These are phyloP conservation scores for Hedychridium roseum DNA, from an alignment of 2,888 invertebrate species.

Conservation along the genomic window DNA sequence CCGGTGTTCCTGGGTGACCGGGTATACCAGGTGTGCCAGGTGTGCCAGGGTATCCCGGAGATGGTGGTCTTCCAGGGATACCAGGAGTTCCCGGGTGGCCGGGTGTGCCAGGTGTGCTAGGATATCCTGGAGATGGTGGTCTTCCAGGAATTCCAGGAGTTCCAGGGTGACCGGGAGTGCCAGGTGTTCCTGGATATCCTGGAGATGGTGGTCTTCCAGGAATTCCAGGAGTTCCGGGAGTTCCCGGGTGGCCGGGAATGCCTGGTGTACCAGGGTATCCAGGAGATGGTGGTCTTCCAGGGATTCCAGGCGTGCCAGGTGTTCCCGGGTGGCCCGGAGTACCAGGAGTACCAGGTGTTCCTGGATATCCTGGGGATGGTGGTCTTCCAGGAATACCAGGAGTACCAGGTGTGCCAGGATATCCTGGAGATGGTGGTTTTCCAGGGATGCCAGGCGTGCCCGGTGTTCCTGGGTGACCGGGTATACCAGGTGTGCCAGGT, in stretches of 20 bases:
- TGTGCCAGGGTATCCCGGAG: slow-evolving; percentile 20
- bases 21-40: slow-evolving; percentile 10
- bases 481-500: too few relatives aligned
- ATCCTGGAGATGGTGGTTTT: slow-evolving; percentile 15
- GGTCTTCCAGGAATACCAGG: slow-evolving; percentile 27
- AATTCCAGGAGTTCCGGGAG: too few relatives aligned
- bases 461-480: slow-evolving; percentile 17
- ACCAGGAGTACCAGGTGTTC: slow-evolving; percentile 9
- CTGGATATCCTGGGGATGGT: slow-evolving; percentile 26
- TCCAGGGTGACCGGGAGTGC: too few relatives aligned
- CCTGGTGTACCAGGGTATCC: slow-evolving; percentile 31
- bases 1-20: slow-evolving; percentile 43
- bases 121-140: too few relatives aligned
- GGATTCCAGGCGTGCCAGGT: slow-evolving; percentile 12
- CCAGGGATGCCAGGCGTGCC: slow-evolving; percentile 14
- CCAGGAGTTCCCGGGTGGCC: slow-evolving; percentile 4
- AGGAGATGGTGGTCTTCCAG: slow-evolving; percentile 26
- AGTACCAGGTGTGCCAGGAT: slow-evolving; percentile 40
- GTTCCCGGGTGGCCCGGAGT: not conserved
- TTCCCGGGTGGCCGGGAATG: slow-evolving; percentile 8
- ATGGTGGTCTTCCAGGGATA: too few relatives aligned
- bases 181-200: too few relatives aligned
- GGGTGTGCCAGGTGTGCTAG: not conserved
- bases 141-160: too few relatives aligned
- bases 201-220: too few relatives aligned